phyloP scores from a whole-genome alignment of 2,797 vertebrate species.

The Mycteria americana region DNA sequence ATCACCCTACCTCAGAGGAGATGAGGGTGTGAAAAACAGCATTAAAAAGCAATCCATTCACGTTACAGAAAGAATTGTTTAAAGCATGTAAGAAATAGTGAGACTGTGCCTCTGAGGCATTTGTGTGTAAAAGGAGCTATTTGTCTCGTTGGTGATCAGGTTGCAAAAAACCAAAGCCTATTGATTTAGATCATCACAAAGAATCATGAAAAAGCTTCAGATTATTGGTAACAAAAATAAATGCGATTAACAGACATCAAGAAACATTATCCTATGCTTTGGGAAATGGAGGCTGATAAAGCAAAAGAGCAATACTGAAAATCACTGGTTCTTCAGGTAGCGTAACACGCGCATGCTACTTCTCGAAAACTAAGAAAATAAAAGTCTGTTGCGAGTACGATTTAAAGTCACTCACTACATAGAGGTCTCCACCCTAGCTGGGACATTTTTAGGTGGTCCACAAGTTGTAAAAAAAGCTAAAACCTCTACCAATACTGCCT shows the following conservation, averaged over 20 bases:
- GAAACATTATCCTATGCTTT: not conserved
- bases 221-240: not conserved
- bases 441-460: not conserved
- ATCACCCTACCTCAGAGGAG: not conserved
- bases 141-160: not conserved
- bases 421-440: not conserved
- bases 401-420: not conserved
- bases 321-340: not conserved
- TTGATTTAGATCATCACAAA: not conserved
- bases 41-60: not conserved
- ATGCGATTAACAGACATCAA: not conserved
- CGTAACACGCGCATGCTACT: not conserved
- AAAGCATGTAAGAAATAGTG: not conserved
- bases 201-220: not conserved
- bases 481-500: not conserved
- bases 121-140: not conserved
- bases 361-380: not conserved
- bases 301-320: not conserved
- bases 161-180: not conserved
- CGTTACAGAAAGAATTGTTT: not conserved
- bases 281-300: not conserved
- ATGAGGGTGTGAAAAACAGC: accelerated
- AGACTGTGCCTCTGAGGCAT: not conserved
- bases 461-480: not conserved
- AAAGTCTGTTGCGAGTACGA: not conserved